These are phyloP conservation scores for Epicampocera succincta DNA, from an alignment of 2,888 invertebrate genomes.

Conservation along the genomic window DNA sequence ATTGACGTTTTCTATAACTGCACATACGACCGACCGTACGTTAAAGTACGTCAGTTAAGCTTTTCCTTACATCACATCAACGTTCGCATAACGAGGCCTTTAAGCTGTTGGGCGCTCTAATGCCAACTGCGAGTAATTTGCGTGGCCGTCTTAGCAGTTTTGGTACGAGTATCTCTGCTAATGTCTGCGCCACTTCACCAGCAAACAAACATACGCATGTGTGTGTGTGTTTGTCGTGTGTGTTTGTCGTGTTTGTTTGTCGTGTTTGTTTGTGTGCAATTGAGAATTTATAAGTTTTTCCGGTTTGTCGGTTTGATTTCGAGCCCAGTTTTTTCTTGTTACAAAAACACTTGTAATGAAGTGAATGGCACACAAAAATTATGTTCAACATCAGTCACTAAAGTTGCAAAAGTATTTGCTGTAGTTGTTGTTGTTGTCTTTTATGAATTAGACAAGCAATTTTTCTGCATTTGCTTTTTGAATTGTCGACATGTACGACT, in stretches of 20 bases:
- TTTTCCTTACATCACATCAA: too few relatives aligned
- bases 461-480: slow-evolving; percentile 32
- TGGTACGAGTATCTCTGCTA: too few relatives aligned
- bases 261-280: neutral
- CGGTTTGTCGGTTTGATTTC: slow-evolving; percentile 21
- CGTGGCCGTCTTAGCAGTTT: too few relatives aligned
- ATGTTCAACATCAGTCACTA: slow-evolving; percentile 44
- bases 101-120: too few relatives aligned
- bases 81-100: too few relatives aligned
- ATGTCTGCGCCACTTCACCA: too few relatives aligned
- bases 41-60: too few relatives aligned
- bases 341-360: slow-evolving; percentile 41
- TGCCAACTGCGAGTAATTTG: too few relatives aligned
- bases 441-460: slow-evolving; percentile 26
- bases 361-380: slow-evolving; percentile 57
- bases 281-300: neutral
- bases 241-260: too few relatives aligned
- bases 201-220: neutral
- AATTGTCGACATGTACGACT: neutral
- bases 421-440: slow-evolving; percentile 30
- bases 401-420: slow-evolving; percentile 20
- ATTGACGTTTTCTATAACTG: too few relatives aligned
- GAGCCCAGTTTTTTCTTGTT: slow-evolving; percentile 61
- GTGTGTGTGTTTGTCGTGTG: neutral
- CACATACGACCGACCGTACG: too few relatives aligned